phyloP scores from a whole-genome alignment of 2,888 invertebrate species.

The Leptopilina myrica region DNA sequence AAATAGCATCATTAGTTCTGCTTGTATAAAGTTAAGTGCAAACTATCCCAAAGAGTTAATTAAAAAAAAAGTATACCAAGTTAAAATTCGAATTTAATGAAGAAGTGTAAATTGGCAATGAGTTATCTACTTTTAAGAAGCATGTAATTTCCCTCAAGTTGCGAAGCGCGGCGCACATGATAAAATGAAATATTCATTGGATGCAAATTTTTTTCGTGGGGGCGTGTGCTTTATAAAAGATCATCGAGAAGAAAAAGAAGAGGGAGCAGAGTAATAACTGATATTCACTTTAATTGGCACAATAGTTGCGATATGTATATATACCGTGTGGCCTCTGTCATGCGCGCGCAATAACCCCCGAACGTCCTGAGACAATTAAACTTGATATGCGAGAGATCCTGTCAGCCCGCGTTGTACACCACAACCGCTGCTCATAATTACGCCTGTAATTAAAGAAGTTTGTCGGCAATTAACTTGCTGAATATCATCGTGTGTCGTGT shows the following conservation, averaged over 20 bases:
- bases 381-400: slow-evolving; percentile 67
- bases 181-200: slow-evolving; percentile 67
- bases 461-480: slow-evolving; percentile 71
- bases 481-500: slow-evolving; percentile 65
- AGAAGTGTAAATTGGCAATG: slow-evolving; percentile 16
- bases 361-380: slow-evolving; percentile 65
- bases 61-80: neutral
- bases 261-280: slow-evolving; percentile 67
- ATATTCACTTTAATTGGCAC: slow-evolving; percentile 73
- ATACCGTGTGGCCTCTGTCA: slow-evolving; percentile 27
- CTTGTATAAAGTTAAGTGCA: too few species aligned
- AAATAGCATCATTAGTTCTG: too few species aligned
- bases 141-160: slow-evolving; percentile 21
- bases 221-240: slow-evolving; percentile 60
- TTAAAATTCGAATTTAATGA: neutral
- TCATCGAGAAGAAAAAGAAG: slow-evolving; percentile 53
- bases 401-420: slow-evolving; percentile 48
- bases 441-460: slow-evolving; percentile 72
- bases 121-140: neutral
- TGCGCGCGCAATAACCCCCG: slow-evolving; percentile 34
- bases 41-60: neutral
- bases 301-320: slow-evolving; percentile 55
- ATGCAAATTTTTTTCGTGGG: slow-evolving; percentile 63
- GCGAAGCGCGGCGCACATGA: slow-evolving; percentile 39
- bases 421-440: slow-evolving; percentile 67